phyloP scores from a whole-genome alignment of 2,888 invertebrate species.

The Patella depressa region DNA sequence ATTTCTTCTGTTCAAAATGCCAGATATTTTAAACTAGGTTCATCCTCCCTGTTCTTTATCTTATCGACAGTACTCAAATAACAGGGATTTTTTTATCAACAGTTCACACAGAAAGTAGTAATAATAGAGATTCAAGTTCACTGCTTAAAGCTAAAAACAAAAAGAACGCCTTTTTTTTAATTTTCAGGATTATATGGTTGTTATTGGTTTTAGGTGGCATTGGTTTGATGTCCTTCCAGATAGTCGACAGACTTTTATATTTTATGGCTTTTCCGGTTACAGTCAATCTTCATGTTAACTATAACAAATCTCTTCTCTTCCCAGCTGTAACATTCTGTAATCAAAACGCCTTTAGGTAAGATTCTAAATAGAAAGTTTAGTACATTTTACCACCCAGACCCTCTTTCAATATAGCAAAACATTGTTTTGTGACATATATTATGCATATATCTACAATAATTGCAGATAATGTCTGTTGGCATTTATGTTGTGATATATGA shows the following conservation, averaged over 20 bases:
- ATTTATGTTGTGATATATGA: no score
- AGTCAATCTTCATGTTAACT: conserved; percentile 59
- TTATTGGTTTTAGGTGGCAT: conserved; percentile 42
- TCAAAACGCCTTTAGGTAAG: conserved; percentile 58
- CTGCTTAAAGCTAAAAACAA: not conserved
- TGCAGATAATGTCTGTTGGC: no score
- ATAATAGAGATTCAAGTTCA: not conserved
- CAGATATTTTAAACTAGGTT: not conserved
- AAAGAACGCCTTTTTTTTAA: not conserved
- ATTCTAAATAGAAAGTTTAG: no score
- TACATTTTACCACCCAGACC: no score
- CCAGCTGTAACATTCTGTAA: conserved; percentile 59
- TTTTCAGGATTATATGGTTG: conserved; percentile 55
- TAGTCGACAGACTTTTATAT: conserved; percentile 53
- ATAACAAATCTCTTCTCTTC: conserved; percentile 52
- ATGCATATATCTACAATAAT: no score
- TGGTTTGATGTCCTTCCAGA: conserved; percentile 48
- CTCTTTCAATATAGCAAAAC: no score
- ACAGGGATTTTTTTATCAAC: no score
- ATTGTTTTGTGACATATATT: no score
- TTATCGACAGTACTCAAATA: no score
- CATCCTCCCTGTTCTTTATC: not conserved
- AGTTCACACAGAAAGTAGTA: no score
- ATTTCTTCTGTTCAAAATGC: no score
- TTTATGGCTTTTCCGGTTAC: conserved; percentile 51